phyloP scores from a whole-genome alignment of 2,888 invertebrate species.

The Polydrusus tereticollis region DNA sequence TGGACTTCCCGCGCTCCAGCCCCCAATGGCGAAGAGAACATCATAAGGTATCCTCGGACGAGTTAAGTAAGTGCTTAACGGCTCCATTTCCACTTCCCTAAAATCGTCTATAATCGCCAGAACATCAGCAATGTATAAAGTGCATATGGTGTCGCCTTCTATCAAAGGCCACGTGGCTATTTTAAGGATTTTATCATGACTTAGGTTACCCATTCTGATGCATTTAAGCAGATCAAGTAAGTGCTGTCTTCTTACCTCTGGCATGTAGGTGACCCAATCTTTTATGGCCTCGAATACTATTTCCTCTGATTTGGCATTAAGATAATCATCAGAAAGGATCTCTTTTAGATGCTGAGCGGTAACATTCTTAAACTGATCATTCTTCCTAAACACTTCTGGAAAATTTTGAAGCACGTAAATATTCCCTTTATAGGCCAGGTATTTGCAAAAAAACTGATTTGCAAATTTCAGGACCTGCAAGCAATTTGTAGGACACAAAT shows the following conservation, averaged over 20 bases:
- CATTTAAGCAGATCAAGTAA: conserved; percentile 66
- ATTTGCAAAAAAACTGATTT: conserved; percentile 77
- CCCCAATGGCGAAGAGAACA: conserved; percentile 86
- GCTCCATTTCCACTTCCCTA: conserved; percentile 50
- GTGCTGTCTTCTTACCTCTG: conserved; percentile 69
- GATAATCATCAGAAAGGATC: conserved; percentile 77
- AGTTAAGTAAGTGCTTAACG: conserved; percentile 53
- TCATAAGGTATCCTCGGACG: conserved; percentile 81
- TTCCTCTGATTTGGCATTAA: conserved; percentile 81
- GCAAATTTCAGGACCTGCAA: conserved; percentile 80
- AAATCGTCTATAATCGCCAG: conserved; percentile 52
- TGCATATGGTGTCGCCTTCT: conserved; percentile 57
- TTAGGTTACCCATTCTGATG: conserved; percentile 76
- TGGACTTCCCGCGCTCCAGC: conserved; percentile 88
- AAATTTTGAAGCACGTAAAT: conserved; percentile 62
- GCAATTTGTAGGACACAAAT: conserved; percentile 77
- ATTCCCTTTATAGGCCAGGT: conserved; percentile 74
- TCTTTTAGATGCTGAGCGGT: conserved; percentile 73
- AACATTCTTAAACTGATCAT: conserved; percentile 75
- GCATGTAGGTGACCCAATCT: conserved; percentile 77
- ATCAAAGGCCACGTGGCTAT: conserved; percentile 56
- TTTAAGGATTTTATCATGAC: conserved; percentile 54
- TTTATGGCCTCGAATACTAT: conserved; percentile 80
- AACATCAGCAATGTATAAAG: conserved; percentile 58
- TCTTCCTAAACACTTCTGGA: conserved; percentile 71